phyloP scores from a whole-genome alignment of 2,888 invertebrate species.

The Pachydiplax longipennis region DNA sequence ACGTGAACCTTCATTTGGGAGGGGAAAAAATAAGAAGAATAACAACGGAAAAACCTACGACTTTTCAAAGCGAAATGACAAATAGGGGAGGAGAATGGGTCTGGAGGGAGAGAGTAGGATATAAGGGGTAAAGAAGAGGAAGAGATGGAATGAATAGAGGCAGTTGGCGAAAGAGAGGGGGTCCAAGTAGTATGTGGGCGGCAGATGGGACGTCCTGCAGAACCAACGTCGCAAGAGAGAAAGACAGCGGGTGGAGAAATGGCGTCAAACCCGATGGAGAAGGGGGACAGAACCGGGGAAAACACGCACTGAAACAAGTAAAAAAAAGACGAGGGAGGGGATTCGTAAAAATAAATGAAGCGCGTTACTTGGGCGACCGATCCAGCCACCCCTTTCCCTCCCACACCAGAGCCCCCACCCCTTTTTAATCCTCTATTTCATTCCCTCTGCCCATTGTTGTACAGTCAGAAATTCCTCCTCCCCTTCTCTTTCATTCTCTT shows the following conservation, averaged over 20 bases:
- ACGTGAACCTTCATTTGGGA: background rate
- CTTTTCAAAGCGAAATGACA: background rate
- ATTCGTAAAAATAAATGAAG: constrained; percentile 1
- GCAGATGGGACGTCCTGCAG: background rate
- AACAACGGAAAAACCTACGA: background rate
- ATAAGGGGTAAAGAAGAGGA: background rate
- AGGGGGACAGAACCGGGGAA: background rate
- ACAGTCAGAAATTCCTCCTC: background rate
- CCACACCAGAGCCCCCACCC: background rate
- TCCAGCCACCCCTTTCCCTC: background rate
- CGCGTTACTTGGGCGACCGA: background rate
- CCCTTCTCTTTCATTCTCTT: background rate
- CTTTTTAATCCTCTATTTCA: background rate
- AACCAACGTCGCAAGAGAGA: background rate
- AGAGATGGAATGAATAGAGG: background rate
- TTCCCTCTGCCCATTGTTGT: background rate
- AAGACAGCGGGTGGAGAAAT: background rate
- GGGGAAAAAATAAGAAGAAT: background rate
- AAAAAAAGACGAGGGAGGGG: background rate
- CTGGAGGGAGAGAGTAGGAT: background rate
- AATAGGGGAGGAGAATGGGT: background rate
- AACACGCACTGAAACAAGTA: background rate
- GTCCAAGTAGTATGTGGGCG: background rate
- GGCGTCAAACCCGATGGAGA: background rate
- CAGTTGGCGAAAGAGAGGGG: background rate